Evolutionary conservation across 2,888 invertebrate genomes (phyloP), one percentile per base, ranked within the genome.

Genomic region (Tetragonisca angustula): DNA sequence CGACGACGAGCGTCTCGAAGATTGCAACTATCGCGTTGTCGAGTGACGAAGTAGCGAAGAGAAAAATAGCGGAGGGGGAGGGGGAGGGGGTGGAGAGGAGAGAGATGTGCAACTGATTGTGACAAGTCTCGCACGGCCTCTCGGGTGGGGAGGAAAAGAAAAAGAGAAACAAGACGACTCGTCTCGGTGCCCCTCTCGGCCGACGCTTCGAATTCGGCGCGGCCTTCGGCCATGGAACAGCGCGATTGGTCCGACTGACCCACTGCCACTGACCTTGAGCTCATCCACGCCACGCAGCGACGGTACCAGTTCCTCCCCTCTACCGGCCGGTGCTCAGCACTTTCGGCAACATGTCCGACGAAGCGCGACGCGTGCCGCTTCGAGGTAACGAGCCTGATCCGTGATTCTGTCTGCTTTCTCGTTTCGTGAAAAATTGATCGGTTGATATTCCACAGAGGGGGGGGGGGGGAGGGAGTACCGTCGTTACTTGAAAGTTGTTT

Each of bases 201-300:
- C 49, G 19, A 50, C 71, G 75, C 82, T 19, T 64, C 70, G 84
- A 89, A 89, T 89, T 89, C 78, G 88, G 88, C 86, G 75, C 76
- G 81, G 76, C 81, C 89, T 84, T 83, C 79, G 80, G 19, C 76
- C n/a, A 13, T 32, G 70, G 70, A 52, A 78, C 50, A 59, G 19
- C 82, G 80, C 88, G 89, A 90, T 90, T 90, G 88, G 87, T 78
- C 83, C 88, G 88, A 90, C 88, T 92, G 92, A 92, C 92, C 92
- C 92, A 92, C 90, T 92, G 90, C 87, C 90, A 91, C 84, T 91
- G 91, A 91, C 91, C 91, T 91, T 91, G 89, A 82, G 81, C 75
- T 83, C 85, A 74, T 80, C 79, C 81, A 71, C 75, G 43, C 43
- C 43, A 72, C 43, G 72, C 82, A 67, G 81, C 83, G 54, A 69